Percentiles rank a stretch among this genome's conserved stretches.
Conservation (phyloP, 1,140 invertebrate genomes). For the Carposina sasakii region DNA sequence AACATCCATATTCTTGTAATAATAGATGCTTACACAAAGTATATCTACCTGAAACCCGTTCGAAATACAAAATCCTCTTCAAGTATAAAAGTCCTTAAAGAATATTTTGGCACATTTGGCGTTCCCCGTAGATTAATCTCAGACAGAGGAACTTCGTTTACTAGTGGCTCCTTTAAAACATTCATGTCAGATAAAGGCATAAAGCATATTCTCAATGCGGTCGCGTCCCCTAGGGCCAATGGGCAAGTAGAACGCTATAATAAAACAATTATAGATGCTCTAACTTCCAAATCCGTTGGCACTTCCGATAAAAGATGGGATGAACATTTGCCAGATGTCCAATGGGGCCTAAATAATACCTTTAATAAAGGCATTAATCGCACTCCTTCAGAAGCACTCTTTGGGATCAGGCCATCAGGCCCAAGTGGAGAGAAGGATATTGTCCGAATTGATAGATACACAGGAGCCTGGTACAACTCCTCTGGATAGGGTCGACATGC, state of each 20-base stretch:
- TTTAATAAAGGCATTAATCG: conserved; percentile 11
- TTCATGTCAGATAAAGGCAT: neutral
- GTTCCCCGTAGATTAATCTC: conserved; percentile 9
- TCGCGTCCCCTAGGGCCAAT: neutral
- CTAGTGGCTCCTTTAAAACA: neutral
- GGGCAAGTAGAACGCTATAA: conserved; percentile 1
- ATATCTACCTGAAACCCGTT: conserved; percentile 5
- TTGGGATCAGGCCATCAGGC: neutral
- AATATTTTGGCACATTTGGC: conserved; percentile 9
- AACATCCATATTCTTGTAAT: conserved; percentile 5
- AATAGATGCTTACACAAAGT: conserved; percentile 2
- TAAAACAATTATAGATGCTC: neutral
- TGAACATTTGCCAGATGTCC: conserved; percentile 1
- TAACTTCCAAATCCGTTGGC: neutral
- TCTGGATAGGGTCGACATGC: too few species aligned
- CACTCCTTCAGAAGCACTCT: conserved; percentile 4
- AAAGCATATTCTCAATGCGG: conserved; percentile 2
- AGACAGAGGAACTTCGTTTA: neutral
- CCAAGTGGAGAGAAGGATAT: neutral
- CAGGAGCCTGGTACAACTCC: too few species aligned
- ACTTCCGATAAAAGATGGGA: conserved; percentile 3
- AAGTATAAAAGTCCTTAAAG: neutral
- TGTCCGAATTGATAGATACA: neutral
- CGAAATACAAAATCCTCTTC: neutral
- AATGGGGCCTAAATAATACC: conserved; percentile 11